Evolutionary conservation across 1,140 invertebrate species (phyloP), one percentile per base, ranked within the genome.

Genomic region (Nebria ingens): DNA sequence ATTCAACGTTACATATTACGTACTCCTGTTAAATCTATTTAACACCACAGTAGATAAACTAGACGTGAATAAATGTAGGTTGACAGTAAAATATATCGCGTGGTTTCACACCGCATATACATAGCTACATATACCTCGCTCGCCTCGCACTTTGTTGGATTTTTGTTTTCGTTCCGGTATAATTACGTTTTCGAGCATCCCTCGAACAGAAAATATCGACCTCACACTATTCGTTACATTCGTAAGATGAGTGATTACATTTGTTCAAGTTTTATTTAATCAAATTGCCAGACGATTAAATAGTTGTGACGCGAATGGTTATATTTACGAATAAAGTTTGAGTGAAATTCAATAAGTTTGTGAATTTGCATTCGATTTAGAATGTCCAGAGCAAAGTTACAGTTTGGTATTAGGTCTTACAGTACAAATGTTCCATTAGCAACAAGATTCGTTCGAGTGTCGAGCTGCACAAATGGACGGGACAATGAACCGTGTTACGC

Each of bases 1-100:
- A 63, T 55, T 58, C 62, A 58, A 50, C 56, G 61, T 63, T 63
- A 58, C 61, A 58, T 57, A 63, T 63, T 61, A 63, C 62, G 56
- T 57, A 56, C 45, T 25, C 20, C 55, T 20, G 52, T 53, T 53
- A 22, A 56, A 51, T 56, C 58, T 54, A 56, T 57, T 59, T 58
- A 52, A 52, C 54, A 53, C 40, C 40, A 45, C 40, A 45, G 9
- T 45, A 45, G 40, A 45, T 45, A 45, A 45, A 45, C 40, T 45
- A 45, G 40, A 45, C 40, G 40, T 45, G 15, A 11, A 45, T 45
- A 45, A 45, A 45, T 45, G 40, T 45, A 45, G 40, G 40, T 45
- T 45, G 40, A 45, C 40, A 45, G 40, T 45, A 45, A 12, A 45
- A 45, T 45, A 45, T 45, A 45, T 17, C 40, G 40, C 17, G 40